Evolutionary conservation across 2,888 invertebrate species (phyloP).

Genomic region (Helobdella robusta): DNA sequence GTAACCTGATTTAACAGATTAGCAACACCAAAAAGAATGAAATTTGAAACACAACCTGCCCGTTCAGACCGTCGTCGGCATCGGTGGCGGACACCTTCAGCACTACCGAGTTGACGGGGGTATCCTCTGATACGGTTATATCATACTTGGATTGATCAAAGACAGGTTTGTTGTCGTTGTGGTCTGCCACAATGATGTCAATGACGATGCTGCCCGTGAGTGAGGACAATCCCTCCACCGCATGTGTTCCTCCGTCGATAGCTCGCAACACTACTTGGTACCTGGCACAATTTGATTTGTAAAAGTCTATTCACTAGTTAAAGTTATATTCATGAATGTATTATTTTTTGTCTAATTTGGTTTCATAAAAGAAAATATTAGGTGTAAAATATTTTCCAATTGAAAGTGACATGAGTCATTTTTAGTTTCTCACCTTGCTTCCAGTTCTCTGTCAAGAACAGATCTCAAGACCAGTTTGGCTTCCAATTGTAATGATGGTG

Average conservation of each 20-base stretch:
- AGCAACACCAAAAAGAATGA: too few relatives aligned
- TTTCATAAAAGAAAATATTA: too few relatives aligned
- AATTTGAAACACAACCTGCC: slow-evolving; percentile 10
- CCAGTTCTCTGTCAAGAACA: slow-evolving; percentile 31
- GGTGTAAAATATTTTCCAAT: too few relatives aligned
- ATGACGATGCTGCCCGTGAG: slow-evolving; percentile 16
- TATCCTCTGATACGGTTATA: slow-evolving; percentile 18
- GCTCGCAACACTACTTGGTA: slow-evolving; percentile 30
- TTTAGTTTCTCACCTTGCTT: too few relatives aligned
- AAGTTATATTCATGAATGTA: too few relatives aligned
- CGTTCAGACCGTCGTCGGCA: slow-evolving; percentile 23
- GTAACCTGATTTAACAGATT: too few relatives aligned
- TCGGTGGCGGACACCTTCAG: slow-evolving; percentile 19
- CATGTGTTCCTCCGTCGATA: slow-evolving; percentile 26
- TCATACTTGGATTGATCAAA: slow-evolving; percentile 15
- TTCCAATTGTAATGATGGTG: slow-evolving; percentile 29
- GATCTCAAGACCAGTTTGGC: slow-evolving; percentile 29
- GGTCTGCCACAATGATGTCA: slow-evolving; percentile 20
- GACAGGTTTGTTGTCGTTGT: slow-evolving; percentile 24
- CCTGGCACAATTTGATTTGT: too few relatives aligned
- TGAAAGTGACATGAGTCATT: too few relatives aligned
- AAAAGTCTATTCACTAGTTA: too few relatives aligned
- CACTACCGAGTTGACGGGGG: slow-evolving; percentile 9
- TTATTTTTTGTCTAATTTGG: too few relatives aligned
- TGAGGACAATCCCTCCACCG: background rate